Evolutionary conservation across 1,140 invertebrate species (phyloP), one percentile per base, ranked within the genome.

Genomic region (Oryzaephilus surinamensis): DNA sequence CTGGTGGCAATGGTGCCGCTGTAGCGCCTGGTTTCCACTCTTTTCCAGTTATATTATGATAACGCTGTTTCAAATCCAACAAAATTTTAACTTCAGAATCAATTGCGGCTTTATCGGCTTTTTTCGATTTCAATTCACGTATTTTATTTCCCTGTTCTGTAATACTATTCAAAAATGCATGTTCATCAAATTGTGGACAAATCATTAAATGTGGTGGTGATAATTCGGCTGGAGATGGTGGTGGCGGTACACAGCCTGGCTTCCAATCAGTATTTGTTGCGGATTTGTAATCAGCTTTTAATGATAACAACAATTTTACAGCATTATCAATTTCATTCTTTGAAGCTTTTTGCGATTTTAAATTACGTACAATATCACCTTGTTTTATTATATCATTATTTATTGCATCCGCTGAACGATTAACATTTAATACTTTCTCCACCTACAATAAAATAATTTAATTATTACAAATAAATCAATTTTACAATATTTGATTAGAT

Each of bases 281-380:
- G 28, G 69, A 65, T 66, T 92, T 92, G 57, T 83, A 95, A 35
- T 86, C 71, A 1, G 64, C 67, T 65, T 95, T 95, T 2, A 95
- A 62, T 13, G 67, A 63, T 38, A 91, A 61, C 18, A 94, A 65
- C 33, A 66, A 63, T 60, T 84, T 74, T n/a, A 91, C 83, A 52
- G 75, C 82, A 8, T 62, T 66, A 50, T 86, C 78, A 33, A 88
- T 68, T 11, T 66, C 55, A 4, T 68, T 32, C 45, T 60, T 63
- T 36, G 31, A 50, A 6, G 72, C 70, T 55, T 79, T 80, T 11
- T 71, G 64, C 6, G 68, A 45, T 61, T 86, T 86, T 7, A 86
- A 55, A 20, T 77, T 66, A 26, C 84, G 61, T 7, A 89, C 73
- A 38, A 73, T 62, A 50, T 85, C 75, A 1, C 83, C 84, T 60